Base-by-base conservation (phyloP, 2,797 vertebrate species). In the Lagodon rhomboides region DNA sequence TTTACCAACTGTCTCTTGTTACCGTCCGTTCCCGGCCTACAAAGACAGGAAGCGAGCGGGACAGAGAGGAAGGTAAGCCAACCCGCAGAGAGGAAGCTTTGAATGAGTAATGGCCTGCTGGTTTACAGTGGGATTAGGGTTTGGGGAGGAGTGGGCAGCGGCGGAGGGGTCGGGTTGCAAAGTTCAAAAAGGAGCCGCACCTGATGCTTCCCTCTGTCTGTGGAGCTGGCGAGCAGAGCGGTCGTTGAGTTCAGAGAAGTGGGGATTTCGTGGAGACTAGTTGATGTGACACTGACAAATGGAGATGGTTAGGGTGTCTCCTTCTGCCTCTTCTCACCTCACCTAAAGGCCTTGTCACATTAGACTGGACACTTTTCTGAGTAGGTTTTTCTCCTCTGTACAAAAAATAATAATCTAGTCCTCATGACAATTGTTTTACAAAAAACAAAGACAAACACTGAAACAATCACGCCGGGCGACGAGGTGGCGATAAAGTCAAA, bases 91-190 rank as follows among this genome's bases (percentile, higher is more conserved):
- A 95, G 94, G 92, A 93, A 93, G 91, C 89, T 76, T 53, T 93
- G 83, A 92, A 93, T 93, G 92, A 93, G 84, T 93, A 92, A 93
- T 94, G 90, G 54, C 77, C 87, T 23, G 18, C 23, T 79, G 80
- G 58, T 47, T 85, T 84, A 88, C 73, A 81, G 87, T 67, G 80
- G 83, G 86, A 91, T 89, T n/a, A 85, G 65, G 77, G 76, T 87
- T 80, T 73, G 27, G 80, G 76, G 84, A 80, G 72, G 81, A 84
- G 62, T 68, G 55, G 84, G 69, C 73, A 77, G 70, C 73, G 77
- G 70, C 62, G 55, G 61, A 13, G 30, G 80, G 74, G 47, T 93
- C 78, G 8, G 80, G 84, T 92, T 91, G 69, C 84, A 76, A 8
- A 63, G 79, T 75, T 85, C 70, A 85, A 85, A 85, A 85, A 78